Conservation (phyloP, 2,797 vertebrate genomes). For the Cuculus canorus region DNA sequence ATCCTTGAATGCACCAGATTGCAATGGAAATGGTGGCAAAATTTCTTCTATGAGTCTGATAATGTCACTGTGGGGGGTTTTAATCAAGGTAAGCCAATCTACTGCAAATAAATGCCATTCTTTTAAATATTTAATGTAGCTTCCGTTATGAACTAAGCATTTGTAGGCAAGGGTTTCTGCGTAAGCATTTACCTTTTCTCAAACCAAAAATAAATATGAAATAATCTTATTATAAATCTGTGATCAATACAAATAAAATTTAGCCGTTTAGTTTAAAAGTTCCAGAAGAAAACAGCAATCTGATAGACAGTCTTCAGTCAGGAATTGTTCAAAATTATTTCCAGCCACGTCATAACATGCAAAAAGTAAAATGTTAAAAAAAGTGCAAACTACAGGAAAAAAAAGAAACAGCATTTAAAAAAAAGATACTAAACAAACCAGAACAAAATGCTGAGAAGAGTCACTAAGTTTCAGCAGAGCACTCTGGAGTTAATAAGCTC, state of each 20-base stretch:
- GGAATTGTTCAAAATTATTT: background rate
- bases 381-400: background rate
- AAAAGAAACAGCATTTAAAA: background rate
- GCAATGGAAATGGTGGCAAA: background rate
- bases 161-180: background rate
- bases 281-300: background rate
- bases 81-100: background rate
- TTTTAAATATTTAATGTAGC: background rate
- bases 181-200: background rate
- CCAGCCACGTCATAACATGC: background rate
- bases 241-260: background rate
- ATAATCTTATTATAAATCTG: background rate
- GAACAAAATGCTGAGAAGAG: background rate
- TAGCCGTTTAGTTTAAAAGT: background rate
- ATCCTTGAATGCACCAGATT: background rate
- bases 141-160: background rate
- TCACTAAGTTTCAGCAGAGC: background rate
- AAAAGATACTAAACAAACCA: background rate
- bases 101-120: background rate
- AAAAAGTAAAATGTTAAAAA: background rate
- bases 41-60: background rate
- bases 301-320: background rate
- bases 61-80: background rate
- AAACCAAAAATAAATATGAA: background rate
- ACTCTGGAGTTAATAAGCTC: background rate